Conservation (phyloP, 2,888 invertebrate species). For the Ophion obscuratus region DNA sequence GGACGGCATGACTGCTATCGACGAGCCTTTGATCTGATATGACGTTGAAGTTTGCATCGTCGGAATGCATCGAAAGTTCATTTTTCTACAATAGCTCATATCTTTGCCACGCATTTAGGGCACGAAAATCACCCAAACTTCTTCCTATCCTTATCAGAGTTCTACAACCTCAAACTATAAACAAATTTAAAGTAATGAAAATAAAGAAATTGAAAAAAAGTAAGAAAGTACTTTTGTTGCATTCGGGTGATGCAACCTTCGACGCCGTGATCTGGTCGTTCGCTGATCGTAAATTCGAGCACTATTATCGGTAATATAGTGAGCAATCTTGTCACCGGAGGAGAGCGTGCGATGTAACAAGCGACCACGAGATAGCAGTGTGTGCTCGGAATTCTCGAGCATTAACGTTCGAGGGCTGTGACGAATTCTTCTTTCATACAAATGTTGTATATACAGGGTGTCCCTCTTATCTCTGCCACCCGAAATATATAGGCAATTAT, state of each 20-base stretch:
- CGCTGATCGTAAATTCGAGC: neutral
- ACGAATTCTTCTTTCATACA: too few relatives aligned
- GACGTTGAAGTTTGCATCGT: neutral
- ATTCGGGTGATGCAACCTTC: neutral
- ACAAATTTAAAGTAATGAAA: neutral
- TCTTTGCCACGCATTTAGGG: neutral
- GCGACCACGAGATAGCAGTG: slow-evolving; percentile 67
- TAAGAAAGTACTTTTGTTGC: neutral
- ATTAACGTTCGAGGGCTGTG: neutral
- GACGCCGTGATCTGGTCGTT: neutral
- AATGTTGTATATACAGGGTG: neutral
- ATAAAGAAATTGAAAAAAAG: neutral
- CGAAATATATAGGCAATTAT: too few relatives aligned
- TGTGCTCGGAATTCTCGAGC: slow-evolving; percentile 10
- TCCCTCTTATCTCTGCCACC: too few relatives aligned
- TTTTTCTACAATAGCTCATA: neutral
- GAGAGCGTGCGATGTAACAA: slow-evolving; percentile 30
- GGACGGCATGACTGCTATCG: too few relatives aligned
- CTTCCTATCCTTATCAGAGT: neutral
- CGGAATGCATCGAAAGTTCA: neutral
- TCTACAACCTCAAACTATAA: neutral
- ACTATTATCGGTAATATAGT: slow-evolving; percentile 62
- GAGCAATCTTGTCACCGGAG: slow-evolving; percentile 41
- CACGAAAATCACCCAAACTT: neutral
- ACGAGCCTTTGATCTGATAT: neutral